These are phyloP conservation scores for Rapana venosa DNA, from an alignment of 2,888 invertebrate species.

Conservation along the genomic window DNA sequence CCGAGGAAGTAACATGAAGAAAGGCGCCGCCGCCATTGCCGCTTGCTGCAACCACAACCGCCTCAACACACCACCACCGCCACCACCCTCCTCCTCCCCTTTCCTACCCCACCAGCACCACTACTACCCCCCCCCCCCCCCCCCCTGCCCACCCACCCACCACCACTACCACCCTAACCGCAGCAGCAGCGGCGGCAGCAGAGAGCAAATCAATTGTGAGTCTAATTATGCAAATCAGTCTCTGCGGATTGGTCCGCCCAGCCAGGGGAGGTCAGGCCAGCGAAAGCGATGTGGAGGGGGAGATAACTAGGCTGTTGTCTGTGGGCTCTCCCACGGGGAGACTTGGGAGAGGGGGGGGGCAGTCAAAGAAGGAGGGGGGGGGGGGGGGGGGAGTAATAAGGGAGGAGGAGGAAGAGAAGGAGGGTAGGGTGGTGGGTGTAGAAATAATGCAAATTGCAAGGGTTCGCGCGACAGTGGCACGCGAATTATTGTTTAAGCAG, in stretches of 20 bases:
- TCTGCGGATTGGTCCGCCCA: slow-evolving; percentile 23
- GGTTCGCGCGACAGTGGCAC: no score
- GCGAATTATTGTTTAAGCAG: no score
- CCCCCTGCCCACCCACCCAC: not conserved
- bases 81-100: not conserved
- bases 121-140: not conserved
- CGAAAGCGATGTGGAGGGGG: slow-evolving; percentile 19
- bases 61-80: not conserved
- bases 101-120: not conserved
- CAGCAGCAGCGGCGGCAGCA: not conserved
- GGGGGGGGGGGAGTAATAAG: not conserved
- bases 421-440: not conserved
- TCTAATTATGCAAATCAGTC: slow-evolving; percentile 34
- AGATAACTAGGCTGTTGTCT: slow-evolving; percentile 13
- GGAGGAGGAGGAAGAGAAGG: not conserved
- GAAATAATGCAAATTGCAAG: not conserved
- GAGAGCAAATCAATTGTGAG: slow-evolving; percentile 35
- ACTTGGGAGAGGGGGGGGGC: not conserved
- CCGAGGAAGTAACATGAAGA: no score
- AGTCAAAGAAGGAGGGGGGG: not conserved
- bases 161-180: not conserved
- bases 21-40: no score
- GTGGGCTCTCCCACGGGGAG: not conserved
- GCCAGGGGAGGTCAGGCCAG: slow-evolving; percentile 28
- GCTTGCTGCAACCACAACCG: no score